phyloP scores from a whole-genome alignment of 2,888 invertebrate species.

The Caradrina clavipalpis region DNA sequence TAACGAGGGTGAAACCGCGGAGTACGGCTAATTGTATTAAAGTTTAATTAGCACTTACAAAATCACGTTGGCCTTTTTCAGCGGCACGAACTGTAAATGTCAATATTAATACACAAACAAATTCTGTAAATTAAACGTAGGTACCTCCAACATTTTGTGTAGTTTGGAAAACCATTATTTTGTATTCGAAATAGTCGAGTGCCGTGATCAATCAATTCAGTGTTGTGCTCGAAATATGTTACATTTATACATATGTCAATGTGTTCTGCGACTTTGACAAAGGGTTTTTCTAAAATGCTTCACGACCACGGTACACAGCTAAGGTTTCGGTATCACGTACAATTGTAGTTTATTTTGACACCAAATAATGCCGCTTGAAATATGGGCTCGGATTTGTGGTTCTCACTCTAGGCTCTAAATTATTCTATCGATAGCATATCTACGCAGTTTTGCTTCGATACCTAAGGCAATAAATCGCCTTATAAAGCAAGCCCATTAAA shows the following conservation, averaged over 20 bases:
- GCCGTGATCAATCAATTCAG: constrained; percentile 17
- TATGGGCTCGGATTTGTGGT: constrained; percentile 24
- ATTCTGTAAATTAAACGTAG: constrained; percentile 13
- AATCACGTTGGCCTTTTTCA: constrained; percentile 15
- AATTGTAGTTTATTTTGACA: too few relatives aligned
- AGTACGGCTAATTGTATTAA: background rate
- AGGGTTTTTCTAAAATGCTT: background rate
- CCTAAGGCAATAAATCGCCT: constrained; percentile 62
- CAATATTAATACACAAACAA: constrained; percentile 12
- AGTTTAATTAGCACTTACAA: background rate
- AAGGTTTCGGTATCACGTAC: too few relatives aligned
- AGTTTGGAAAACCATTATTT: background rate
- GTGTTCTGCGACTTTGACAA: background rate
- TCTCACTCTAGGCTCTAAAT: constrained; percentile 22
- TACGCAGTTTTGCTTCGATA: constrained; percentile 42
- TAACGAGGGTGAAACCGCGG: too few relatives aligned
- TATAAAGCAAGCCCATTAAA: constrained; percentile 52
- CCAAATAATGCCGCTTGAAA: constrained; percentile 13
- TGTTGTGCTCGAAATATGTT: background rate
- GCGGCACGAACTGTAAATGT: background rate
- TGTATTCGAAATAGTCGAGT: constrained; percentile 1
- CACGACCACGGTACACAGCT: background rate
- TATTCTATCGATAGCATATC: constrained; percentile 36
- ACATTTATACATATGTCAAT: background rate
- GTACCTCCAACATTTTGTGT: constrained; percentile 3